Evolutionary conservation across 2,113 vertebrate species (phyloP), one percentile per base, ranked within the genome.

Genomic region (Passer domesticus): DNA sequence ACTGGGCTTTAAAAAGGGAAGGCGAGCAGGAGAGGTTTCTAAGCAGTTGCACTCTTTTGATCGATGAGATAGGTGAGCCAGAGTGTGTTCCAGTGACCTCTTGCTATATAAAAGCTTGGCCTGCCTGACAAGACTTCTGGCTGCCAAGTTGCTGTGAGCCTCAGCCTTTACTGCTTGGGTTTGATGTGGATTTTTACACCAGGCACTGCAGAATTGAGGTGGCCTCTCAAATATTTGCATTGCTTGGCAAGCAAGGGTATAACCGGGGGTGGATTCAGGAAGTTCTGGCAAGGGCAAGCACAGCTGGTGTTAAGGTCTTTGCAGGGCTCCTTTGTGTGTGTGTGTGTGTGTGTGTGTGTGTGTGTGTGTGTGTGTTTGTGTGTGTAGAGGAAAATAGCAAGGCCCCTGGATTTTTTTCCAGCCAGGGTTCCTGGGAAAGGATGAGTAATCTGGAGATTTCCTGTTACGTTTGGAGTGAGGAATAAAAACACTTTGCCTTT

Each of bases 11-110:
- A 59, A 83, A 92, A 93, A 84, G 53, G 35, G 44, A 90, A 92
- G 86, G 80, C 56, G 30, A 88, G 56, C 62, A 87, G 76, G 83
- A 87, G 86, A 88, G 79, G 55, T 80, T 95, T 94, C 91, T 81
- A 33, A 89, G 92, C 60, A 76, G 64, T 62, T 94, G 25, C 41
- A 35, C 86, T 93, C 85, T 79, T 95, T 93, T 96, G 94, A 96
- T 96, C 22, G 21, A 87, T 91, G 92, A 68, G 82, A 95, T 89
- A 94, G 95, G 95, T 96, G 94, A 97, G 94, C 94, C 96, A 97
- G 95, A 96, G 83, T 96, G 72, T 95, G 92, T 93, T 96, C 92
- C 96, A 95, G 85, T 94, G 95, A 93, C 96, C 95, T 97, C 86
- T 81, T 88, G 82, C 92, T 91, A 56, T 87, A 89, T 85, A 87